These are phyloP conservation scores for Eolophus roseicapilla DNA, from an alignment of 2,113 vertebrate species.

Conservation along the genomic window DNA sequence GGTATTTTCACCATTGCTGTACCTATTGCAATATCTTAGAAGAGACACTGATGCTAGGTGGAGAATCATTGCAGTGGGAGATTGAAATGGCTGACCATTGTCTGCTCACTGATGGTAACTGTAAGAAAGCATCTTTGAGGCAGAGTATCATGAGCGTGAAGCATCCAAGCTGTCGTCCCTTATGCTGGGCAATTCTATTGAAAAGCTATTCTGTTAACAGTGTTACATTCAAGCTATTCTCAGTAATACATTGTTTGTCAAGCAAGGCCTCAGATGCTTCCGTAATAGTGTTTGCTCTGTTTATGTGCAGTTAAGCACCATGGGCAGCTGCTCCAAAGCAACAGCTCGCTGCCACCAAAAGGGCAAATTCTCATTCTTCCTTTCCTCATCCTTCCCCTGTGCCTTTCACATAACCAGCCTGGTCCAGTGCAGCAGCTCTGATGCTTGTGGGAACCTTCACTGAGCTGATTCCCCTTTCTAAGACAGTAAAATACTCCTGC, in stretches of 20 bases:
- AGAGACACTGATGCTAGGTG: slow-evolving; percentile 1
- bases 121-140: slow-evolving; percentile 45
- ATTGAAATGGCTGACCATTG: slow-evolving; percentile 35
- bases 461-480: neutral
- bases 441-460: neutral
- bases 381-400: neutral
- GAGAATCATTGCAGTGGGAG: slow-evolving; percentile 28
- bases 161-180: neutral
- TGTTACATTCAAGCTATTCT: neutral
- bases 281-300: slow-evolving; percentile 9
- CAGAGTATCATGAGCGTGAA: neutral
- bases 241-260: neutral
- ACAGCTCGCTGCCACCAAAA: slow-evolving; percentile 36
- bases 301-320: neutral
- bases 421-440: neutral
- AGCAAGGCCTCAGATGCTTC: slow-evolving; percentile 46
- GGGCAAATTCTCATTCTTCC: neutral
- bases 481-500: neutral
- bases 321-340: slow-evolving; percentile 31
- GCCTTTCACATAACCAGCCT: slow-evolving; percentile 5
- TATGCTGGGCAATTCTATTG: neutral
- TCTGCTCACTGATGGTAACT: slow-evolving; percentile 28
- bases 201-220: slow-evolving; percentile 6
- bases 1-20: slow-evolving; percentile 25
- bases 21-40: slow-evolving; percentile 1